phyloP scores from a whole-genome alignment of 2,113 vertebrate genomes.

The Trachemys scripta region DNA sequence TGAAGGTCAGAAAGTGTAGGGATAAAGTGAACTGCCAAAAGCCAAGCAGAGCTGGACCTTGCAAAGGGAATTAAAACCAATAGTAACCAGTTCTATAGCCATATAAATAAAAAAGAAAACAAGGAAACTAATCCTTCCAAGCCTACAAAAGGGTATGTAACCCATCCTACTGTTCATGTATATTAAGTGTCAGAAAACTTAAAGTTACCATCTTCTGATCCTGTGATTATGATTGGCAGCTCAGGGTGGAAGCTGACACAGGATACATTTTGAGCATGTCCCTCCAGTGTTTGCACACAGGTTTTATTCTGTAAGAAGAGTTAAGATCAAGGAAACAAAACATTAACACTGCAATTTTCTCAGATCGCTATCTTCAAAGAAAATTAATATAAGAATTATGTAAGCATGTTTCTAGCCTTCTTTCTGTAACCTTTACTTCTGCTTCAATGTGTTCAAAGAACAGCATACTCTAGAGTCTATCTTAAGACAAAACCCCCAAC shows the following conservation, averaged over 20 bases:
- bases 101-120: neutral
- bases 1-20: neutral
- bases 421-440: neutral
- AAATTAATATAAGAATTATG: neutral
- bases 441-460: neutral
- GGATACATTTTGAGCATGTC: slow-evolving; percentile 97
- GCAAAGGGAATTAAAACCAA: neutral
- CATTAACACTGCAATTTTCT: accelerated
- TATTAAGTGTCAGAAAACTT: neutral
- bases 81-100: neutral
- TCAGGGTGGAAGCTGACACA: slow-evolving; percentile 99
- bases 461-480: neutral
- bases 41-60: neutral
- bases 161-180: neutral
- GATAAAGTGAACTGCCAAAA: neutral
- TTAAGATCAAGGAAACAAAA: neutral
- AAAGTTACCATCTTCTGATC: slow-evolving; percentile 95
- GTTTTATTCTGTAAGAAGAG: slow-evolving; percentile 91
- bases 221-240: slow-evolving; percentile 97
- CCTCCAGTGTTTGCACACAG: slow-evolving; percentile 96
- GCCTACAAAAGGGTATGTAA: accelerated
- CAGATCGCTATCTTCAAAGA: neutral
- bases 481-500: neutral
- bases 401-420: neutral
- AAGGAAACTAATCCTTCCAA: neutral